A percentile compares a stretch with the other conserved stretches of the same genome.
phyloP scores from a whole-genome alignment of 2,113 vertebrate species.

The Sinocyclocheilus anshuiensis region DNA sequence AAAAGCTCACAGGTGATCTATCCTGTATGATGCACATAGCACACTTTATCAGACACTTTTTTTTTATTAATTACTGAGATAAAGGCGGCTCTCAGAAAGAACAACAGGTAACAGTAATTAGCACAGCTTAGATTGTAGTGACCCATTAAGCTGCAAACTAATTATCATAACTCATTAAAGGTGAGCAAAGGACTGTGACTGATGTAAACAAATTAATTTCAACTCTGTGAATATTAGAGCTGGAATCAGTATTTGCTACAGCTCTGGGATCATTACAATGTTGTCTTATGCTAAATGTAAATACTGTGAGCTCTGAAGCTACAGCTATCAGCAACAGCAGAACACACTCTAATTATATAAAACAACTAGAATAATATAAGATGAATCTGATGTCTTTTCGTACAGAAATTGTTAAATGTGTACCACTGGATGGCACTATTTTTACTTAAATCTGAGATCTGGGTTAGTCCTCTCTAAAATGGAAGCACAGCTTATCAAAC shows the following conservation, averaged over 20 bases:
- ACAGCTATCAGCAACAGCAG: too few species aligned
- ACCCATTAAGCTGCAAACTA: constrained; percentile 50
- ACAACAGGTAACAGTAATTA: constrained; percentile 54
- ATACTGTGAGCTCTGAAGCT: background rate
- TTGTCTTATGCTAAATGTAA: constrained; percentile 10
- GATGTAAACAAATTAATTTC: constrained; percentile 53
- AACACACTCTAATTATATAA: too few species aligned
- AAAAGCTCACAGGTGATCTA: background rate
- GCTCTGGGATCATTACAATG: constrained; percentile 37
- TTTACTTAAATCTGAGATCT: constrained; percentile 55
- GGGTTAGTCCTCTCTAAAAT: constrained; percentile 50
- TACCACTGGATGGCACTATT: constrained; percentile 74
- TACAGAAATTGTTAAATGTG: background rate
- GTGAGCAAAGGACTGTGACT: constrained; percentile 43
- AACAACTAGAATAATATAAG: too few species aligned
- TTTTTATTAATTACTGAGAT: constrained; percentile 48
- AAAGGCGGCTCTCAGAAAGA: constrained; percentile 45
- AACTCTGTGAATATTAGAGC: constrained; percentile 41
- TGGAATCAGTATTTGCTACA: constrained; percentile 37
- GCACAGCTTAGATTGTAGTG: constrained; percentile 45
- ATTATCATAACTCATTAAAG: constrained; percentile 54
- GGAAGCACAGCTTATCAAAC: constrained; percentile 62
- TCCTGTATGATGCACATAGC: background rate
- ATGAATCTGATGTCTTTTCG: background rate
- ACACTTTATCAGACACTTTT: constrained; percentile 40